Evolutionary conservation across 2,113 vertebrate species (phyloP).

Genomic region (Sinocyclocheilus anshuiensis): DNA sequence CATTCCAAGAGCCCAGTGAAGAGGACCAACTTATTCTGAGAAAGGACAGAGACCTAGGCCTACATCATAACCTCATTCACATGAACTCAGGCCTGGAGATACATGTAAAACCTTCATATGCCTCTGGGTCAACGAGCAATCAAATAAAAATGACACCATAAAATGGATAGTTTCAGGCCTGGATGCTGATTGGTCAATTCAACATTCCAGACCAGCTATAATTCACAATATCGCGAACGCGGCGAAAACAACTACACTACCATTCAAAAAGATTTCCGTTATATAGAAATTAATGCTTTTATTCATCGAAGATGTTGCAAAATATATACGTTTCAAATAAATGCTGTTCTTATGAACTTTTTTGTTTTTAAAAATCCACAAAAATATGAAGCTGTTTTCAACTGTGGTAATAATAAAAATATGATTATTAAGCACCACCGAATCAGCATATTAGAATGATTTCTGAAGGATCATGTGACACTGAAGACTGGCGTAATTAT

Average conservation of each 20-base stretch:
- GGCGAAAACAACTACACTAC: background rate
- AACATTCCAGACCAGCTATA: background rate
- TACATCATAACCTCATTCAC: slow-evolving; percentile 45
- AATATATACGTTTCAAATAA: background rate
- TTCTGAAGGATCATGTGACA: background rate
- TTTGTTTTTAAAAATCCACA: too few relatives aligned
- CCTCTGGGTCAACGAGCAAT: background rate
- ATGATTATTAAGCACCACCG: background rate
- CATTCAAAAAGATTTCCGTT: background rate
- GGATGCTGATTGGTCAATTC: background rate
- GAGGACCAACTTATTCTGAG: slow-evolving; percentile 29
- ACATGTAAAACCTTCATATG: background rate
- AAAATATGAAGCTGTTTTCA: background rate
- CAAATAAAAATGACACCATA: too few relatives aligned
- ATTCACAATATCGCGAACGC: background rate
- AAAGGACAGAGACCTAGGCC: slow-evolving; percentile 28
- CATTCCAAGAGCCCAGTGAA: slow-evolving; percentile 58
- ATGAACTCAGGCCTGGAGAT: background rate
- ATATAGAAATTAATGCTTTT: background rate
- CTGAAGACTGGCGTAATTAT: background rate
- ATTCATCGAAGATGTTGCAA: background rate
- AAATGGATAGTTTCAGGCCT: too few relatives aligned
- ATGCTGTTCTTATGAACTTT: background rate
- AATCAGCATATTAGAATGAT: background rate
- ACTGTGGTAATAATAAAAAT: background rate